A percentile compares a stretch with the other conserved stretches of the same genome.
These are phyloP conservation scores for Microctenopoma lineatum DNA, from an alignment of 2,797 vertebrate genomes.

Conservation along the genomic window DNA sequence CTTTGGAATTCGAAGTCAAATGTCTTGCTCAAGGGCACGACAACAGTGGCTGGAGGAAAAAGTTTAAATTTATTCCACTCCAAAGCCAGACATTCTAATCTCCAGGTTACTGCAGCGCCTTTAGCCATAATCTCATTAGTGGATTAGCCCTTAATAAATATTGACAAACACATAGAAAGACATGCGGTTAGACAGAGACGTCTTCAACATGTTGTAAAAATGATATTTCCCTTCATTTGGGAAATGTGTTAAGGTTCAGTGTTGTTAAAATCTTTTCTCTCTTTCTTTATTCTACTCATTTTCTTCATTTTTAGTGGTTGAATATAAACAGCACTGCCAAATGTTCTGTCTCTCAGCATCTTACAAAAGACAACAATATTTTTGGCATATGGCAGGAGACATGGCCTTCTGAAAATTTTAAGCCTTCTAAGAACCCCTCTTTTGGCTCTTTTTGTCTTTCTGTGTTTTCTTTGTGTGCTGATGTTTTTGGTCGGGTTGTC, in stretches of 20 bases:
- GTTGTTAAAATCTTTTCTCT: slow-evolving; percentile 1
- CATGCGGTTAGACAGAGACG: neutral
- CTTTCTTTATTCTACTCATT: slow-evolving; percentile 9
- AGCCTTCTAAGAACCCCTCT: slow-evolving; percentile 30
- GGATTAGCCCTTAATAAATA: slow-evolving; percentile 2
- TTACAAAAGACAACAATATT: slow-evolving; percentile 45
- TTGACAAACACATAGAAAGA: neutral
- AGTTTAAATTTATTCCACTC: neutral
- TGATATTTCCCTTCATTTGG: neutral
- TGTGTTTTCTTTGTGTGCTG: slow-evolving; percentile 41
- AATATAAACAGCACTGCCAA: slow-evolving; percentile 14
- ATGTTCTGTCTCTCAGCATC: slow-evolving; percentile 13
- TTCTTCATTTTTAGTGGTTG: slow-evolving; percentile 24
- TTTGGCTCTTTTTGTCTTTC: slow-evolving; percentile 14
- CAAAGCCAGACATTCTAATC: neutral
- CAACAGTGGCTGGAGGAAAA: neutral
- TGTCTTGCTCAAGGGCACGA: neutral
- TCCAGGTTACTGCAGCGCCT: slow-evolving; percentile 14
- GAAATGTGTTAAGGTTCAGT: neutral
- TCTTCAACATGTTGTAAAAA: neutral
- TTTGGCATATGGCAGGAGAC: slow-evolving; percentile 33
- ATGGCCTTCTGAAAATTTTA: slow-evolving; percentile 54
- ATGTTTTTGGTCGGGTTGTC: slow-evolving; percentile 26
- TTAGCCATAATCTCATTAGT: slow-evolving; percentile 1
- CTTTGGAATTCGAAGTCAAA: neutral